Evolutionary conservation across 1,140 invertebrate genomes (phyloP), one percentile per base, ranked within the genome.

Genomic region (Drosophila eugracilis): DNA sequence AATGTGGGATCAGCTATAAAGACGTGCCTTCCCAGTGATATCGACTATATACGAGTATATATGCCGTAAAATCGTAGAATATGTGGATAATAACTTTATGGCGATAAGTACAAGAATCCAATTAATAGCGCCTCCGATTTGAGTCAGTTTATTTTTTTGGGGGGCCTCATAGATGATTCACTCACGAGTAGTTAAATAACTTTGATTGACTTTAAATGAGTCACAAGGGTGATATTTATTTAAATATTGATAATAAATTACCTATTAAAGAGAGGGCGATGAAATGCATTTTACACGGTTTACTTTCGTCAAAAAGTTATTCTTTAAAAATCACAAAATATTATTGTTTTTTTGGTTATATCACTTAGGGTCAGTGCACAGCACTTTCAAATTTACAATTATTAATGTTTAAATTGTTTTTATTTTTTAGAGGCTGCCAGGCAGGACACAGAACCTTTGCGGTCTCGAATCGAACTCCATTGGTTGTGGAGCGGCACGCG

Each of bases 381-480:
- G 21, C 58, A 55, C 41, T 49, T 17, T 42, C 5, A 47, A 47
- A 10, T 30, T 15, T 48, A 6, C 10, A 32, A 32, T 9, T 32
- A 32, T 17, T 37, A 5, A 2, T 7, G 5, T 36, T 36, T 36
- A 15, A 26, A 26, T 26, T n/a, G n/a, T 26, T 32, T 34, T 47
- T 30, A 39, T 54, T 44, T 17, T 41, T 53, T 1, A 36, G 26
- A 52, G 44, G 24, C 49, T 42, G 69, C 42, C 44, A 39, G 47
- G 54, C 75, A 86, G 83, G 83, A 85, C 81, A 54, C 58, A 42
- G 28, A 67, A 77, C 62, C 63, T 67, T 74, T 45, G 73, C 58
- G 22, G 47, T 79, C 59, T 85, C 54, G 75, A 70, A 62, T 48
- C 28, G 32, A 88, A 85, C 81, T 85, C 81, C 81, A 86, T 77